phyloP scores from a whole-genome alignment of 2,888 invertebrate species.

The Cephonodes hylas region DNA sequence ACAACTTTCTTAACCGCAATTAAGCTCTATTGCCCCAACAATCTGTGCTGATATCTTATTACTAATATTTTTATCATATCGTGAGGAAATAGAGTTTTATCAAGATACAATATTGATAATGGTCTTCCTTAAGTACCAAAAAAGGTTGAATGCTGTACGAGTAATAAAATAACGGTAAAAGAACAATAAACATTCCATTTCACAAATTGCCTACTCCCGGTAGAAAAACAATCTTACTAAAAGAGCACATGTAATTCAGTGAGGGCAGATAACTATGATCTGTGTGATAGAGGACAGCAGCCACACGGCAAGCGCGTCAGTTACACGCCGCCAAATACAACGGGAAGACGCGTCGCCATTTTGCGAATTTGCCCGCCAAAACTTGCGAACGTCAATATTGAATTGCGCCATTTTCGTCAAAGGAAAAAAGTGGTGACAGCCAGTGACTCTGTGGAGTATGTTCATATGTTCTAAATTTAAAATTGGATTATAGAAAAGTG shows the following conservation, averaged over 20 bases:
- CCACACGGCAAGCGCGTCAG: conserved; percentile 19
- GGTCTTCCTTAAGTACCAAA: too few species aligned
- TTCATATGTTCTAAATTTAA: not conserved
- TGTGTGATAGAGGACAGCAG: not conserved
- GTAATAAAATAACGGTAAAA: not conserved
- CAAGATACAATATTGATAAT: too few species aligned
- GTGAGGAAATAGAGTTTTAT: too few species aligned
- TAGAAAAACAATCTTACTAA: not conserved
- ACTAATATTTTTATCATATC: too few species aligned
- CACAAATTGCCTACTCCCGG: not conserved
- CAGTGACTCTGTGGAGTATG: not conserved
- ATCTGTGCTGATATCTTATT: too few species aligned
- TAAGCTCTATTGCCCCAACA: too few species aligned
- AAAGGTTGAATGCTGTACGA: too few species aligned
- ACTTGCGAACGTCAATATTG: conserved; percentile 16
- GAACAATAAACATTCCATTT: not conserved
- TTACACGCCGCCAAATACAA: conserved; percentile 17
- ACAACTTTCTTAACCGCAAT: too few species aligned
- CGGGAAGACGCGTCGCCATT: conserved; percentile 19
- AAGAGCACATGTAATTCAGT: not conserved
- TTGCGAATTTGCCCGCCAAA: conserved; percentile 26
- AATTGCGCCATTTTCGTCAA: not conserved
- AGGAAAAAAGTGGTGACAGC: conserved; percentile 7
- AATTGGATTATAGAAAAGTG: not conserved
- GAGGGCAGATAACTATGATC: not conserved